Percentiles rank a stretch among this genome's conserved stretches.
These are phyloP conservation scores for Danaus melanippus DNA, from an alignment of 1,140 invertebrate species.

Conservation along the genomic window DNA sequence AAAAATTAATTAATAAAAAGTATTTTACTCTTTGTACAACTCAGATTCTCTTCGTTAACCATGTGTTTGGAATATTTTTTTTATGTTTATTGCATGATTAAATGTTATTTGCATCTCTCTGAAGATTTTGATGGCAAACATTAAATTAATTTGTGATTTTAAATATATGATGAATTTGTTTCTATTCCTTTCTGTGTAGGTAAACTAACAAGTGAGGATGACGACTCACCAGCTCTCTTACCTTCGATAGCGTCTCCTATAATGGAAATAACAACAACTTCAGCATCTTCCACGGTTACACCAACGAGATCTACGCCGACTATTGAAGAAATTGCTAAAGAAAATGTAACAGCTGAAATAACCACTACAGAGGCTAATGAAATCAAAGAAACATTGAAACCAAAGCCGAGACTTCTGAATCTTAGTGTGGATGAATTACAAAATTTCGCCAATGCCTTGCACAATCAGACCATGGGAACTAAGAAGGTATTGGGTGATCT, in stretches of 20 bases:
- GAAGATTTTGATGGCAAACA: too few relatives aligned
- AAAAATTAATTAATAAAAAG: too few relatives aligned
- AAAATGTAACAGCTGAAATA: conserved; percentile 24
- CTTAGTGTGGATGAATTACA: conserved; percentile 58
- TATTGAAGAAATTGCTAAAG: conserved; percentile 13
- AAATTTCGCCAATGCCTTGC: conserved; percentile 55
- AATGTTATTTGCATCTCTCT: too few relatives aligned
- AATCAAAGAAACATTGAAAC: conserved; percentile 31
- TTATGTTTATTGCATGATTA: too few relatives aligned
- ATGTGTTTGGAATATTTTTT: too few relatives aligned
- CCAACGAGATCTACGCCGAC: conserved; percentile 25
- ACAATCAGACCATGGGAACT: conserved; percentile 46
- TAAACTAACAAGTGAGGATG: conserved; percentile 52
- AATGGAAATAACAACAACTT: conserved; percentile 6
- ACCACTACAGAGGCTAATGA: conserved; percentile 29
- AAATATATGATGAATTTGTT: too few relatives aligned
- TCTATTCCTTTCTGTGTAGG: conserved; percentile 29
- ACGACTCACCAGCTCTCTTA: conserved; percentile 27
- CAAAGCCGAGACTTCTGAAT: conserved; percentile 53
- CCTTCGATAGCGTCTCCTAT: conserved; percentile 8
- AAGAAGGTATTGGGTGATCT: conserved; percentile 44
- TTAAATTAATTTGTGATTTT: too few relatives aligned
- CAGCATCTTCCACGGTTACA: conserved; percentile 13
- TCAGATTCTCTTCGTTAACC: too few relatives aligned
- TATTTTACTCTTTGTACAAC: too few relatives aligned